A percentile compares a stretch with the other conserved stretches of the same genome.
phyloP scores from a whole-genome alignment of 2,113 vertebrate genomes.

The Melanocharis versteri region DNA sequence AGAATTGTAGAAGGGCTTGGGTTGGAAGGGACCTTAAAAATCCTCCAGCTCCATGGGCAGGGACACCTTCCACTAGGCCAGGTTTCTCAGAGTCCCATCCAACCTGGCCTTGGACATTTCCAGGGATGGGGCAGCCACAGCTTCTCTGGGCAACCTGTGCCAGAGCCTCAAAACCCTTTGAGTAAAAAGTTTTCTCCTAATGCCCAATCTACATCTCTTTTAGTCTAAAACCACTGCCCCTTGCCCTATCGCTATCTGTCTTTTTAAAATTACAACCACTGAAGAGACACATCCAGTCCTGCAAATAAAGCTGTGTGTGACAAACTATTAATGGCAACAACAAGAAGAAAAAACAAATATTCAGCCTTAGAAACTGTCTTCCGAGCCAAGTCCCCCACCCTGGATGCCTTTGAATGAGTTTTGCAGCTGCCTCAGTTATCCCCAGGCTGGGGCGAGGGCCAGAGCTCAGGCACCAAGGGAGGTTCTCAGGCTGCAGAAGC shows the following conservation, averaged over 20 bases:
- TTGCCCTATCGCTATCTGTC: neutral
- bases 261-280: neutral
- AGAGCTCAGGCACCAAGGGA: neutral
- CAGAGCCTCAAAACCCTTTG: accelerated
- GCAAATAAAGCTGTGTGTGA: neutral
- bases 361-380: neutral
- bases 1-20: neutral
- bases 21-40: neutral
- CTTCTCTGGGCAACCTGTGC: neutral
- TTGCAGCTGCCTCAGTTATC: neutral
- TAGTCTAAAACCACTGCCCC: neutral
- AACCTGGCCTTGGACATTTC: neutral
- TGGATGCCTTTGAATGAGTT: neutral
- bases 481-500: neutral
- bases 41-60: neutral
- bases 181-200: neutral
- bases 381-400: neutral
- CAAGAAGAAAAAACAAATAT: neutral
- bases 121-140: neutral
- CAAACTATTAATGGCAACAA: neutral
- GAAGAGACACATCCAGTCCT: neutral
- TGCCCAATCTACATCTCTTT: neutral
- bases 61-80: neutral
- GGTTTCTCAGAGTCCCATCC: neutral
- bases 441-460: neutral